Conservation (phyloP, 1,140 invertebrate species). For the Platorchestia sp. region DNA sequence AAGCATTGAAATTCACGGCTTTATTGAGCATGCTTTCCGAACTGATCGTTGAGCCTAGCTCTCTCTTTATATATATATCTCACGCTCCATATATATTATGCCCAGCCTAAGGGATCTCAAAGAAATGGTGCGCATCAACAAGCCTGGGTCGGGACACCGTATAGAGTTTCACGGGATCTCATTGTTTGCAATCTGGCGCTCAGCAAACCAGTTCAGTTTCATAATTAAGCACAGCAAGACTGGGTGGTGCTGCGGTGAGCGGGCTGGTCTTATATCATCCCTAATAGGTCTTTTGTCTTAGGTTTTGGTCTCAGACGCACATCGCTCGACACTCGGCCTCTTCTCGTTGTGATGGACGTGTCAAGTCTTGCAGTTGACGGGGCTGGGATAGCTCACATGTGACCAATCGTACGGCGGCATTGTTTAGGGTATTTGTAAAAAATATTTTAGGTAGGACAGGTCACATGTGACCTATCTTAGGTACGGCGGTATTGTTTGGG, state of each 20-base stretch:
- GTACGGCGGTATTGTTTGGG: too few species aligned
- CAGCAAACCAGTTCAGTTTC: background rate
- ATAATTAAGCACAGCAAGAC: background rate
- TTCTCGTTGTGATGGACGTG: background rate
- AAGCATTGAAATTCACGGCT: too few species aligned
- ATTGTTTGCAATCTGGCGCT: background rate
- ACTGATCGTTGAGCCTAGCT: too few species aligned
- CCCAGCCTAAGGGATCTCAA: too few species aligned
- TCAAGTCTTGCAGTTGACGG: background rate
- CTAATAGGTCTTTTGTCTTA: background rate
- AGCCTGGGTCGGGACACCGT: background rate
- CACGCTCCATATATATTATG: too few species aligned
- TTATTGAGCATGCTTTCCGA: too few species aligned
- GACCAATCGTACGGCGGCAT: background rate
- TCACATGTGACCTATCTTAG: too few species aligned
- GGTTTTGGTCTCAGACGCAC: background rate
- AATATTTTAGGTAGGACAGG: too few species aligned
- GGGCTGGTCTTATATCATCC: background rate
- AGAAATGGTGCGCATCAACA: slow-evolving; percentile 14
- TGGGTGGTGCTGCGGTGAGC: background rate
- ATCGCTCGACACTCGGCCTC: background rate
- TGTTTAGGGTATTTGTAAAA: background rate
- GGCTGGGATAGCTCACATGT: background rate
- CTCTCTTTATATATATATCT: too few species aligned
- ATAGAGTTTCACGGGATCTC: background rate